Percentiles rank a stretch among this genome's conserved stretches.
Evolutionary conservation across 2,888 invertebrate genomes (phyloP).

Genomic region (Chrysolina oricalcia): DNA sequence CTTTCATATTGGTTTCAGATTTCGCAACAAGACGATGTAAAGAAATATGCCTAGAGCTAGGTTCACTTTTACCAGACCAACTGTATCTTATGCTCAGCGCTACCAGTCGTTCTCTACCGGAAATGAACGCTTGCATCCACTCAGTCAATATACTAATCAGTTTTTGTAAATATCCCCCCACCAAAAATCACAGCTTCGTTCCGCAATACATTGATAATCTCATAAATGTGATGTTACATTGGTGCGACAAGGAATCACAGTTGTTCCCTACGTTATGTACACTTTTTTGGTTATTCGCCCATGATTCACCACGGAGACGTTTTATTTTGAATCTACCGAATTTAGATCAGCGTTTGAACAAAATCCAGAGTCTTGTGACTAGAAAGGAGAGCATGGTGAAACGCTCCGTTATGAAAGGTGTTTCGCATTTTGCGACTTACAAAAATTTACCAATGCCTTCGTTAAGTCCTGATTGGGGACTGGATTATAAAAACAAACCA

Average conservation of each 20-base stretch:
- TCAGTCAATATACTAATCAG: constrained; percentile 79
- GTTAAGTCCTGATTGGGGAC: constrained; percentile 67
- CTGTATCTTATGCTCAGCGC: constrained; percentile 68
- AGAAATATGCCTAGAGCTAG: constrained; percentile 64
- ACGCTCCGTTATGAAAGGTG: constrained; percentile 50
- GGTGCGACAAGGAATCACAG: constrained; percentile 79
- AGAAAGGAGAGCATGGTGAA: constrained; percentile 67
- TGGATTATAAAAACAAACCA: constrained; percentile 64
- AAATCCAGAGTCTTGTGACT: constrained; percentile 61
- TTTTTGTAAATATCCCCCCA: constrained; percentile 77
- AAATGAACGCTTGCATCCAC: constrained; percentile 74
- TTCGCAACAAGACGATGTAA: constrained; percentile 69
- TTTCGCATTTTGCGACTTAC: constrained; percentile 58
- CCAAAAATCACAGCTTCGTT: constrained; percentile 77
- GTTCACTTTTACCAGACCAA: constrained; percentile 66
- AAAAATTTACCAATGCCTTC: constrained; percentile 60
- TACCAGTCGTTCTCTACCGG: constrained; percentile 77
- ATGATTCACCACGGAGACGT: constrained; percentile 72
- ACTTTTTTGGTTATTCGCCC: constrained; percentile 79
- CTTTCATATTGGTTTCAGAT: constrained; percentile 64
- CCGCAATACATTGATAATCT: constrained; percentile 76
- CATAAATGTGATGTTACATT: constrained; percentile 79
- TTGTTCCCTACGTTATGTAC: constrained; percentile 80
- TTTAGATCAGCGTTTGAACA: constrained; percentile 59
- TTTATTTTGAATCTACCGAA: constrained; percentile 65